Conservation (phyloP, 2,797 vertebrate species). For the Alca torda region DNA sequence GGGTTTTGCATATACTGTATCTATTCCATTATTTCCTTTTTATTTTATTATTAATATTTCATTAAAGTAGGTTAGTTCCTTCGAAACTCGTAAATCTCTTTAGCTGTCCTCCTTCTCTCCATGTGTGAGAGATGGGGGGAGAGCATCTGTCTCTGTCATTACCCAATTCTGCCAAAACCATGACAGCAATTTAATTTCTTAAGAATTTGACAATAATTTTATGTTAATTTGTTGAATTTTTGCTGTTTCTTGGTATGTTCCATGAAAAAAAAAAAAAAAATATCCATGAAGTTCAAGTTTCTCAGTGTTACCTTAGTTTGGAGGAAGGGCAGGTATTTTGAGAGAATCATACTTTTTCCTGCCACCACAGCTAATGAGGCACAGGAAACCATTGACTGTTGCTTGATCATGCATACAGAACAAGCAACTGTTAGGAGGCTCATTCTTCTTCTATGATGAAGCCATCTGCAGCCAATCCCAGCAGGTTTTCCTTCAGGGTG, state of each 20-base stretch:
- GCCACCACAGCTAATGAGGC: conserved; percentile 85
- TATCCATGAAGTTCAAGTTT: conserved; percentile 59
- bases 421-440: conserved; percentile 67
- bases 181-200: no score
- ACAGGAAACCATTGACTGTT: conserved; percentile 82
- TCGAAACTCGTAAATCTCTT: no score
- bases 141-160: no score
- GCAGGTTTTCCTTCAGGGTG: conserved; percentile 63
- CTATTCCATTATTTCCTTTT: no score
- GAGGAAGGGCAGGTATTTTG: conserved; percentile 83
- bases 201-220: neutral
- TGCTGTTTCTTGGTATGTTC: neutral
- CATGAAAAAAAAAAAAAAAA: neutral
- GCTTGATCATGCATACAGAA: conserved; percentile 85
- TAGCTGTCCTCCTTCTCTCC: no score
- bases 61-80: no score
- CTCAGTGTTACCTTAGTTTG: conserved; percentile 64
- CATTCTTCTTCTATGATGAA: conserved; percentile 71
- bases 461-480: conserved; percentile 74
- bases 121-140: no score
- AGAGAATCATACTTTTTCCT: conserved; percentile 83
- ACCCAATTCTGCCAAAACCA: no score
- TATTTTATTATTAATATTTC: no score
- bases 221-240: conserved; percentile 11
- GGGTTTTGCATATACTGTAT: no score